phyloP scores from a whole-genome alignment of 2,797 vertebrate genomes.

The Sebastes dallii region DNA sequence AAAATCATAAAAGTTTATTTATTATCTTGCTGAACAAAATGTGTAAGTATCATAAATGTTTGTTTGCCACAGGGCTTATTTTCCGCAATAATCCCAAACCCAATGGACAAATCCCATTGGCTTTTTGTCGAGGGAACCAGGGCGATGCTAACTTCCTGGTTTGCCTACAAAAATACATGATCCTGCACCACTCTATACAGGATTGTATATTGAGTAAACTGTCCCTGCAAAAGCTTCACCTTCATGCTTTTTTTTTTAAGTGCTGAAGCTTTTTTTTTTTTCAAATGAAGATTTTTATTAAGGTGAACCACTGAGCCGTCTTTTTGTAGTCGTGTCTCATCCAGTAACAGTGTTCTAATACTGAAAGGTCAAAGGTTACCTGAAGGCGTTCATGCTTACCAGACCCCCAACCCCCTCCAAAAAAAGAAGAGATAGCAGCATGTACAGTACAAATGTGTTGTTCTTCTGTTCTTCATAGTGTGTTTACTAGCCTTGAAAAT shows the following conservation, averaged over 20 bases:
- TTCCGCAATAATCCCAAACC: too few relatives aligned
- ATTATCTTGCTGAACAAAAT: too few relatives aligned
- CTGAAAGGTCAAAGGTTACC: constrained; percentile 43
- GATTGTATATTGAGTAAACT: constrained; percentile 36
- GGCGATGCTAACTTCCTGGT: too few relatives aligned
- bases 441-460: constrained; percentile 76
- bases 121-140: too few relatives aligned
- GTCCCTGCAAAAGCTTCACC: background rate
- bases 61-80: too few relatives aligned
- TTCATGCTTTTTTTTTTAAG: background rate
- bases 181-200: background rate
- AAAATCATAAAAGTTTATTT: too few relatives aligned
- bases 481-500: constrained; percentile 72
- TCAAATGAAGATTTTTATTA: background rate
- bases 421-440: constrained; percentile 71
- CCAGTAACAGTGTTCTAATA: constrained; percentile 25
- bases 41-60: too few relatives aligned
- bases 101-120: too few relatives aligned
- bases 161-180: too few relatives aligned
- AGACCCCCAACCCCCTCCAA: constrained; percentile 19
- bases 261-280: constrained; percentile 1
- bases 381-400: constrained; percentile 20
- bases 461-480: constrained; percentile 76
- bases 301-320: constrained; percentile 20
- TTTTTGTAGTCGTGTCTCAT: constrained; percentile 26